These are phyloP conservation scores for Chaetodon trifasciatus DNA, from an alignment of 2,797 vertebrate genomes.

Conservation along the genomic window DNA sequence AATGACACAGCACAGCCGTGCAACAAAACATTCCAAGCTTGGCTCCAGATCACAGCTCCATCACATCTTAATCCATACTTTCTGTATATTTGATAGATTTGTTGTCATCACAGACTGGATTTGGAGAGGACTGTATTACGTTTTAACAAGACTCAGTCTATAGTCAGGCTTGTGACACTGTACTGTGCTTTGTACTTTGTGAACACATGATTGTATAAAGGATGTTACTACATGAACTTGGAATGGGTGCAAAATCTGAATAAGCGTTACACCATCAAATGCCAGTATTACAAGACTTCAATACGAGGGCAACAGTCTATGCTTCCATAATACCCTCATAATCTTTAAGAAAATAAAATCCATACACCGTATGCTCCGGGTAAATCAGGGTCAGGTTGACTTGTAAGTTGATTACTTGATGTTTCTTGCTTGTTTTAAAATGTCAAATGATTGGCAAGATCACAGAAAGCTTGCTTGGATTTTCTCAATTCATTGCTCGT, in stretches of 20 bases:
- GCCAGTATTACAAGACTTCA: background rate
- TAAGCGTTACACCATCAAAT: background rate
- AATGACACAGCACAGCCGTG: too few species aligned
- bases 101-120: background rate
- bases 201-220: too few species aligned
- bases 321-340: background rate
- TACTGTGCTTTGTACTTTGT: background rate
- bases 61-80: too few species aligned
- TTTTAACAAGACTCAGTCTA: background rate
- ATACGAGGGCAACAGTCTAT: background rate
- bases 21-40: too few species aligned
- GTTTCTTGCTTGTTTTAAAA: conserved; percentile 53
- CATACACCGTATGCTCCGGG: background rate
- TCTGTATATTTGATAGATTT: background rate
- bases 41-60: too few species aligned
- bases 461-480: conserved; percentile 46
- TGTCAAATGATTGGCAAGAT: conserved; percentile 57
- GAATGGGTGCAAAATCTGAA: background rate
- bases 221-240: too few species aligned
- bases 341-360: background rate
- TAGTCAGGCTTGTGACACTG: background rate
- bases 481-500: conserved; percentile 56
- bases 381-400: conserved; percentile 17
- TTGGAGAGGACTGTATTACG: background rate
- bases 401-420: conserved; percentile 46